Evolutionary conservation across 2,113 vertebrate species (phyloP), one percentile per base, ranked within the genome.

Genomic region (Alaudala cheleensis): DNA sequence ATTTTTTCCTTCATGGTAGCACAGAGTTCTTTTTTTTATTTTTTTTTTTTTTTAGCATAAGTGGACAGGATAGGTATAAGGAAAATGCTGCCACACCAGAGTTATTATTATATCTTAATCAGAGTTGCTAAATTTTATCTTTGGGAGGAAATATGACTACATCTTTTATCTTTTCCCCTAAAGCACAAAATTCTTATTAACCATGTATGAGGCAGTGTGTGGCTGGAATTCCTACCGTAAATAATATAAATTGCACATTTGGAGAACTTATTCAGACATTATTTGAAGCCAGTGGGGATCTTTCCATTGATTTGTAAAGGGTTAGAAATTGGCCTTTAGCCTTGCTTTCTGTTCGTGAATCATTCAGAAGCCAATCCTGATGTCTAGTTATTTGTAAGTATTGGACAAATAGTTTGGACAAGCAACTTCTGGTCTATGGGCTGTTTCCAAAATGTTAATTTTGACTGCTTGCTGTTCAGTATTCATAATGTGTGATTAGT

Each of bases 261-360:
- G 49, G 21, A 93, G 44, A 90, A 78, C 20, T 74, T 66, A 83
- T 31, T 49, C 64, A 83, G 58, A 94, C 67, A 21, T 71, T 90
- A 78, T 86, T 93, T 92, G 60, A 95, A 93, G 26, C 22, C 18
- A 4, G 20, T 56, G 15, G 26, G 62, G 44, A 88, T 71, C n/a
- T 90, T 92, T 90, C 47, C 33, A 86, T 81, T 92, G 71, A 94
- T 96, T 93, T 93, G 80, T 88, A 88, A 86, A 37, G 47, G n/a
- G 37, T 86, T 81, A 49, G 90, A 90, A 93, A 92, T 60, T 4
- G 9, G 51, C 65, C 92, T 85, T 95, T 93, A 92, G 74, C 34
- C 67, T 84, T 92, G 29, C 54, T 84, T 88, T 86, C 34, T 67
- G 11, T 71, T 91, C 80, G 92, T 96, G 72, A 93, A 94, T 96